Conservation (phyloP, 2,113 vertebrate species). For the Patagioenas fasciata region DNA sequence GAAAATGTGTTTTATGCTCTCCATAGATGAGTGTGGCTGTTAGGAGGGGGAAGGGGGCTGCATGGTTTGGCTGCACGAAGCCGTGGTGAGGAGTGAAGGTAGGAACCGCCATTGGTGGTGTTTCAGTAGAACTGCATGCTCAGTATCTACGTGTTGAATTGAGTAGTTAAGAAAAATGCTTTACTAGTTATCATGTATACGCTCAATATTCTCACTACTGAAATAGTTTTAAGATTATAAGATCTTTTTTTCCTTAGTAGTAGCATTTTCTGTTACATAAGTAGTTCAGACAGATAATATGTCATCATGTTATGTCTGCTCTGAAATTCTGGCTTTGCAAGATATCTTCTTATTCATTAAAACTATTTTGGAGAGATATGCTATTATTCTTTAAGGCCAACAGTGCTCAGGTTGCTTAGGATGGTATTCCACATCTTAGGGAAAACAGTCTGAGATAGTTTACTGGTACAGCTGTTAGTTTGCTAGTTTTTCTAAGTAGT, state of each 20-base stretch:
- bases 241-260: neutral
- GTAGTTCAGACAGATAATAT: neutral
- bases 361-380: neutral
- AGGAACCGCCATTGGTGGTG: neutral
- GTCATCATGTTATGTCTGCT: neutral
- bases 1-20: neutral
- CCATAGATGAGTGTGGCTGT: neutral
- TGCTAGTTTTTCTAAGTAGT: neutral
- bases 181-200: neutral
- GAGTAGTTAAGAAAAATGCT: neutral
- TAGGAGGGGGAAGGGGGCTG: neutral
- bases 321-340: neutral
- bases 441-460: neutral
- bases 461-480: neutral
- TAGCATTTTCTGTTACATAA: neutral
- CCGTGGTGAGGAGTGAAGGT: neutral
- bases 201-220: neutral
- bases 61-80: neutral
- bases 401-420: neutral
- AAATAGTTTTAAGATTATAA: neutral
- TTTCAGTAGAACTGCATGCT: neutral
- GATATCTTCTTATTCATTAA: neutral
- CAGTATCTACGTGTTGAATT: neutral
- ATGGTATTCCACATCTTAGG: neutral
- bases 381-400: neutral